phyloP scores from a whole-genome alignment of 1,140 invertebrate species.

The Bombus superbus region DNA sequence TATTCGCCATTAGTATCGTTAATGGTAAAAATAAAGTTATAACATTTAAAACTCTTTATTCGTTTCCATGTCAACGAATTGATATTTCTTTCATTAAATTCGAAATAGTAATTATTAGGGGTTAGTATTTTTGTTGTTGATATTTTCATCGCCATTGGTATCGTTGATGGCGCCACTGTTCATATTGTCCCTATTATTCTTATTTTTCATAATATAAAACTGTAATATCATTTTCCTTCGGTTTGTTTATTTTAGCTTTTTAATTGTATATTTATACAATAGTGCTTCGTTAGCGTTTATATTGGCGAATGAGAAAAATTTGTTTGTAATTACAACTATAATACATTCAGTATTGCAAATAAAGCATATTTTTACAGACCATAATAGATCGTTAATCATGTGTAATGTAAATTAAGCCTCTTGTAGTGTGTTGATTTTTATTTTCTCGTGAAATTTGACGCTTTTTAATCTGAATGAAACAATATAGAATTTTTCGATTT shows the following conservation, averaged over 20 bases:
- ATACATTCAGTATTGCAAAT: not conserved
- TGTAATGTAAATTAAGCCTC: not conserved
- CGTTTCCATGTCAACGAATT: not conserved
- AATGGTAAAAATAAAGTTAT: too few relatives aligned
- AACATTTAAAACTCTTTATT: not conserved
- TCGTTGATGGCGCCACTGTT: constrained; percentile 24
- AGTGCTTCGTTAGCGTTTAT: not conserved
- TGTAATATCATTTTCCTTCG: not conserved
- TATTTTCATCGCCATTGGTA: constrained; percentile 4
- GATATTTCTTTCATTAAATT: not conserved
- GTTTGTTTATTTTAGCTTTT: too few relatives aligned
- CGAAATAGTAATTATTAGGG: not conserved
- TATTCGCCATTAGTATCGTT: not conserved
- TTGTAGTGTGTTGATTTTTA: not conserved
- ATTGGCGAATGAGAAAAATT: not conserved
- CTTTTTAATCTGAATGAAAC: not conserved
- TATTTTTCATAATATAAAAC: not conserved
- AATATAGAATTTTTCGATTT: not conserved
- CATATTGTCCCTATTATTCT: not conserved
- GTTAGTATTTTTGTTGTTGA: not conserved
- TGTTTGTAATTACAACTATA: not conserved
- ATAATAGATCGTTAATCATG: too few relatives aligned
- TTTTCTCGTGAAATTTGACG: not conserved
- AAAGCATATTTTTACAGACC: too few relatives aligned
- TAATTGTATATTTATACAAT: not conserved